Conservation (phyloP, 2,797 vertebrate genomes). For the Corythornis leucogaster region DNA sequence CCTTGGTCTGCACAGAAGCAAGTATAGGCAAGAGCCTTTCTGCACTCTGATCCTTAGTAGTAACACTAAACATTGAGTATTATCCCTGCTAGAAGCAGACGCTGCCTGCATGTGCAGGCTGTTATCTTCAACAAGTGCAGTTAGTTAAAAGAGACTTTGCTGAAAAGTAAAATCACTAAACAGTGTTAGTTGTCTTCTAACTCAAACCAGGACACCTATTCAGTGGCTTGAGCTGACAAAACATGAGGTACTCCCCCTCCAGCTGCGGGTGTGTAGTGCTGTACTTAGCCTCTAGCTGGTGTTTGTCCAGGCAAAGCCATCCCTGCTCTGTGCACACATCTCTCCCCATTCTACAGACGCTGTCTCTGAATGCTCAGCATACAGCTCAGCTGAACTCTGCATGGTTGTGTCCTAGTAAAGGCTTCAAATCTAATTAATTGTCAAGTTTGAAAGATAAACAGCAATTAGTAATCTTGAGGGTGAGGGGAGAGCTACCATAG, state of each 20-base stretch:
- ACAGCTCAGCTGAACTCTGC: fast-evolving
- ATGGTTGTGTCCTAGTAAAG: background rate
- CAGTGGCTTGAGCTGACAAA: background rate
- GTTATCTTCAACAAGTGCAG: too few species aligned
- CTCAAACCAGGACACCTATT: background rate
- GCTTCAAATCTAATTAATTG: background rate
- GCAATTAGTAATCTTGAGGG: background rate
- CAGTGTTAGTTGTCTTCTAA: background rate
- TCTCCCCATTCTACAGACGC: background rate
- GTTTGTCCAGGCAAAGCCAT: background rate
- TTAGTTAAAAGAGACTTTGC: background rate
- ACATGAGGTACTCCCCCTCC: fast-evolving
- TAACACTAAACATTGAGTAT: too few species aligned
- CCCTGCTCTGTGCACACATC: too few species aligned
- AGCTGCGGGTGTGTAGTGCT: fast-evolving
- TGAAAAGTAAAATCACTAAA: background rate
- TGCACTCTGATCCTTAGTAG: too few species aligned
- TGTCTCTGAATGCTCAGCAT: background rate
- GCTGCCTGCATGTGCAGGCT: too few species aligned
- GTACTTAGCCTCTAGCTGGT: background rate
- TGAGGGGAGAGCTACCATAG: fast-evolving
- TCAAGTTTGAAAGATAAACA: background rate
- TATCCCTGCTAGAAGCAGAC: too few species aligned
- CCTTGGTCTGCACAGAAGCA: too few species aligned
- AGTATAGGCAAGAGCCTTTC: too few species aligned